These are phyloP conservation scores for Aphelocoma californica DNA, from an alignment of 2,797 vertebrate species.

Conservation along the genomic window DNA sequence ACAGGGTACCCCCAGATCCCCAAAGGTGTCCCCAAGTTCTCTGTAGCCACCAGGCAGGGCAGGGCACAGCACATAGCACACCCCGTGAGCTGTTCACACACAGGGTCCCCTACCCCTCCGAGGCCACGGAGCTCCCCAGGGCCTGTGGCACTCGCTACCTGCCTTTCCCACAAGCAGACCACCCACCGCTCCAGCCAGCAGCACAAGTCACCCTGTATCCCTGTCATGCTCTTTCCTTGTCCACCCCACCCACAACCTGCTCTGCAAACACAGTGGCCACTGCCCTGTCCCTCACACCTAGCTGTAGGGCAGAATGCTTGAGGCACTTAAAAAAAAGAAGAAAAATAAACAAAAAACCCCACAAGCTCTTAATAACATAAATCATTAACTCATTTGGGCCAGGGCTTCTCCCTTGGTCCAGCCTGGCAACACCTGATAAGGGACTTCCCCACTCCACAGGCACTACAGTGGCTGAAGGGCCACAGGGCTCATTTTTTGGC, in stretches of 20 bases:
- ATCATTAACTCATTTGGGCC: neutral
- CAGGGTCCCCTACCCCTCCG: fast-evolving
- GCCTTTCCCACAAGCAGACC: neutral
- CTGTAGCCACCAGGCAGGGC: neutral
- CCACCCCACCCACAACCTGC: neutral
- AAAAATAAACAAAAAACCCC: neutral
- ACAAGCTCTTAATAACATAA: neutral
- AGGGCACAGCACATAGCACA: neutral
- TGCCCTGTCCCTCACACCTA: neutral
- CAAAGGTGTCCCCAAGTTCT: neutral
- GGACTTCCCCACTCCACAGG: neutral
- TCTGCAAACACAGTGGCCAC: neutral
- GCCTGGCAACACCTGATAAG: neutral
- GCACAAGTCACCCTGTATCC: fast-evolving
- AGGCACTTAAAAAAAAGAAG: neutral
- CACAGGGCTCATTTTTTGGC: fast-evolving
- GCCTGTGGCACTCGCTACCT: fast-evolving
- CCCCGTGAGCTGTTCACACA: fast-evolving
- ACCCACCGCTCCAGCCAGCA: neutral
- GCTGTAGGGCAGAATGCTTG: neutral
- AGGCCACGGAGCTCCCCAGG: neutral
- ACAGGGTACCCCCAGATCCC: neutral
- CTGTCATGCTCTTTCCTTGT: fast-evolving
- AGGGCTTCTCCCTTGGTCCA: fast-evolving
- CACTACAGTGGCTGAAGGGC: fast-evolving